Evolutionary conservation across 2,888 invertebrate genomes (phyloP).

Genomic region (Cantharis rufa): DNA sequence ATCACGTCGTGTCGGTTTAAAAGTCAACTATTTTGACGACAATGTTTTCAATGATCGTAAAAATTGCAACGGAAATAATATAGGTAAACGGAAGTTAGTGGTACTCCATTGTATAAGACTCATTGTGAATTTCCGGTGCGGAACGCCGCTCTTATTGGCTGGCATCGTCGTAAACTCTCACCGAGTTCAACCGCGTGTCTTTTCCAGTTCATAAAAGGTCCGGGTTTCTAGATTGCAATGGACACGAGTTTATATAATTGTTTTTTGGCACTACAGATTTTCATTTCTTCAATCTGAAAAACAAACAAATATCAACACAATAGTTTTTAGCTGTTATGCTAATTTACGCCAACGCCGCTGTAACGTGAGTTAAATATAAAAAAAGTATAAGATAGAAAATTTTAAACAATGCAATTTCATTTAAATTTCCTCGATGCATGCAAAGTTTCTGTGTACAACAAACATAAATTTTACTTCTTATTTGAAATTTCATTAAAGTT

Average conservation of each 20-base stretch:
- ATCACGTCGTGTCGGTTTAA: neutral
- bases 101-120: conserved; percentile 32
- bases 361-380: conserved; percentile 28
- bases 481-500: neutral
- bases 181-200: conserved; percentile 26
- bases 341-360: conserved; percentile 25
- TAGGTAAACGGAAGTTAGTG: conserved; percentile 36
- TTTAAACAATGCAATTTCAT: conserved; percentile 34
- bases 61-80: conserved; percentile 32
- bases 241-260: conserved; percentile 7
- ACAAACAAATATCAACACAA: conserved; percentile 4
- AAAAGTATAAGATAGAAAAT: conserved; percentile 30
- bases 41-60: conserved; percentile 8
- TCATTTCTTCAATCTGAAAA: conserved; percentile 25
- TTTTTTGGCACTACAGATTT: conserved; percentile 13
- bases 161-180: conserved; percentile 28
- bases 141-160: conserved; percentile 37
- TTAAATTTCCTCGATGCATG: conserved; percentile 19
- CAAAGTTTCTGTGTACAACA: neutral
- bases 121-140: conserved; percentile 36
- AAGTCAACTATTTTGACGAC: neutral
- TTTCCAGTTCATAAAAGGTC: conserved; percentile 26
- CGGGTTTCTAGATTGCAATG: conserved; percentile 15
- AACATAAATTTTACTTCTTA: neutral
- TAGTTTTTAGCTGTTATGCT: conserved; percentile 24